Percentiles rank a stretch among this genome's conserved stretches.
Evolutionary conservation across 2,113 vertebrate genomes (phyloP).

Genomic region (Capreolus pygargus): DNA sequence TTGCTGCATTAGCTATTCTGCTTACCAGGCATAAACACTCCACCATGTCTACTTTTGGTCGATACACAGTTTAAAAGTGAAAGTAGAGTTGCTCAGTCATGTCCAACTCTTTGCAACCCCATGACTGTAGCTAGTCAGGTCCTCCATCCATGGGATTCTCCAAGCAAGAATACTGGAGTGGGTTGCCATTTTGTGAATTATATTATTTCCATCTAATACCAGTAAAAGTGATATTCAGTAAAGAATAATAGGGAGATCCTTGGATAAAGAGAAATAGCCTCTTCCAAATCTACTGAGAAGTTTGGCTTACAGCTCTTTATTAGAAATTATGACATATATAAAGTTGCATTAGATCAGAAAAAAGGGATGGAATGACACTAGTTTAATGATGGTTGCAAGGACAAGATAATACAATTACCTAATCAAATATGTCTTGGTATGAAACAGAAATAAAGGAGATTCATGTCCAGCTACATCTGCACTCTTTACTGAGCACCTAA

Average conservation of each 20-base stretch:
- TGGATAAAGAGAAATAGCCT: background rate
- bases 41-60: background rate
- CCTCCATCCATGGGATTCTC: too few relatives aligned
- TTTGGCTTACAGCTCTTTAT: background rate
- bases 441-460: background rate
- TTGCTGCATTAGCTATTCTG: background rate
- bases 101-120: too few relatives aligned
- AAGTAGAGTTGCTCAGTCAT: too few relatives aligned
- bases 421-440: background rate
- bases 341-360: background rate
- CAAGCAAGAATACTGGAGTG: too few relatives aligned
- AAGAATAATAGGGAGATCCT: background rate
- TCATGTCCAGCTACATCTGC: background rate
- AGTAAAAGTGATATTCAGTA: background rate
- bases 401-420: background rate
- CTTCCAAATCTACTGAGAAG: background rate
- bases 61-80: background rate
- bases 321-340: background rate
- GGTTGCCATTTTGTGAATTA: background rate
- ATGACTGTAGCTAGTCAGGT: too few relatives aligned
- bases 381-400: background rate
- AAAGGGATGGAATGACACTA: background rate
- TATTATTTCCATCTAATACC: background rate
- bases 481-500: background rate
- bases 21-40: background rate